Base-by-base conservation (phyloP, 2,888 invertebrate species). In the Cecidostiba fungosa region DNA sequence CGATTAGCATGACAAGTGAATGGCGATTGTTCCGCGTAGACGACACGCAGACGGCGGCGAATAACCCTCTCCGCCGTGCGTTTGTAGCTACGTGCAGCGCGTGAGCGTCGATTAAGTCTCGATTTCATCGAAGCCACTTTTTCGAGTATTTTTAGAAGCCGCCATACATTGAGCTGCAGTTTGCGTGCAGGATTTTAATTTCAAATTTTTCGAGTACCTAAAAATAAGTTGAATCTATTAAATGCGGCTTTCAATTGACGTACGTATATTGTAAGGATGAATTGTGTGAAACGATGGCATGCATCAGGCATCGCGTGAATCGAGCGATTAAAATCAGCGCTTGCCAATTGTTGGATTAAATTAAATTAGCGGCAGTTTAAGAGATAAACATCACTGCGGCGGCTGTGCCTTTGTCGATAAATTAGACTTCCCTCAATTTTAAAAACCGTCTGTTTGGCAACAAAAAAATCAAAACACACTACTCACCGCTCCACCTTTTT, bases 1-100 rank as follows among this genome's bases (percentile, higher is more conserved):
- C 88, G 88, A 90, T 90, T 90, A 90, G 89, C 90, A 90, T 90
- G 89, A 90, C 90, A 89, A 89, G 88, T 88, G 89, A 88, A 89
- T 87, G 87, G 88, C 88, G 88, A 90, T 90, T 89, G 89, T 90
- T 88, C 87, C 84, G 76, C 86, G 89, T 86, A 89, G 88, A 90
- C 89, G 89, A 89, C 87, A 88, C 74, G 88, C 84, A 88, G 88
- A 89, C 88, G 86, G 39, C 54, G 19, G 50, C 36, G 16, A 50
- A 32, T 43, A 77, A 43, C 54, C 72, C 70, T 62, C 54, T 81
- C 36, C 19, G 3, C 1, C 1, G 29, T 29, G n/a, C 4, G 26
- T 14, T 16, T 29, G 59, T 59, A 72, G 74, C 62, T 81, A 29
- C 29, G 29, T 66, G 29, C 29, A 66, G 12, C 29, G 66, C 66